Evolutionary conservation across 2,888 invertebrate genomes (phyloP), one percentile per base, ranked within the genome.

Genomic region (Lamproptera curius): DNA sequence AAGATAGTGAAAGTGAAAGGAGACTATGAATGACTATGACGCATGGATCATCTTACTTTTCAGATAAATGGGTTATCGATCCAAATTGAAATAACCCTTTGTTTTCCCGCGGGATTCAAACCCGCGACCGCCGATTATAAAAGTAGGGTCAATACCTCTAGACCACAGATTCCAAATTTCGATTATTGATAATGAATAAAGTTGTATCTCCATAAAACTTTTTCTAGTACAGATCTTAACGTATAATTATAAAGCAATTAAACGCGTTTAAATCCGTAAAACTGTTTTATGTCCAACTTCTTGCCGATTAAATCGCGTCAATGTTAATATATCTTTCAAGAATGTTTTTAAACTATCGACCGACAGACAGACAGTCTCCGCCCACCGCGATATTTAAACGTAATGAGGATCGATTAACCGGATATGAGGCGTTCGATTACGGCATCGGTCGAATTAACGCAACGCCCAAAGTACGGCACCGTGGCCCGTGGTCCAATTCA

Each of bases 331-430:
- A 31, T 31, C 62, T 58, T 51, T 54, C 54, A 49, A 53, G 50
- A 54, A n/a, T n/a, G 63, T 63, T 60, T 58, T 58, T 56, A 55
- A 59, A 55, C 52, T 47, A 52, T 46, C 63, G 66, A 63, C 61
- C 62, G 62, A 59, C 55, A 58, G 2, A 11, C 61, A 67, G 63
- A 62, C 59, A 42, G 58, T 58, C 61, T 59, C 73, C 79, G 73
- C 81, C 81, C 76, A 80, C 81, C 53, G 49, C 50, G 50, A 53
- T 49, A 55, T 65, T 64, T 56, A 62, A 68, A 62, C 58, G 58
- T 75, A 73, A 76, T 77, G 75, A 76, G 75, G 67, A 71, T 70
- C 72, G 74, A 77, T 76, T 71, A 76, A 66, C 77, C 82, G 80
- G 81, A 82, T 81, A 73, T 59, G 64, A 65, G 58, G 59, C 55